Percentiles rank a stretch among this genome's conserved stretches.
Evolutionary conservation across 2,888 invertebrate species (phyloP).

Genomic region (Spilarctia lutea): DNA sequence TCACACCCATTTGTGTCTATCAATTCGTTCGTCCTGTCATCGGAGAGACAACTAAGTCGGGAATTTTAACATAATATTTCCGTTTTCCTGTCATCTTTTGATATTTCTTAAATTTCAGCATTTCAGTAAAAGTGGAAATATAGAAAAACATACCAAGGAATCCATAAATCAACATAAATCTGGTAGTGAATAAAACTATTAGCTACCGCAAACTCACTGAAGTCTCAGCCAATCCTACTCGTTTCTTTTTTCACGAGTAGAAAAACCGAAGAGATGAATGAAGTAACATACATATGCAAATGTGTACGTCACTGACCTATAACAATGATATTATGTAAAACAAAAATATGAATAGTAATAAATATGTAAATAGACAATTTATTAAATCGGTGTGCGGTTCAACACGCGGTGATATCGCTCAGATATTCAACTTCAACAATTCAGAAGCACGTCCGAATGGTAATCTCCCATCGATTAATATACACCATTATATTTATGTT

Average conservation of each 20-base stretch:
- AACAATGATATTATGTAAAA: slow-evolving; percentile 43
- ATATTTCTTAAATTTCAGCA: no score
- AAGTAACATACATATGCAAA: slow-evolving; percentile 35
- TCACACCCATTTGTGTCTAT: no score
- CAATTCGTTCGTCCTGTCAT: no score
- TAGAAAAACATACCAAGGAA: neutral
- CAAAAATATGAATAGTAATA: slow-evolving; percentile 45
- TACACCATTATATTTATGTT: slow-evolving; percentile 21
- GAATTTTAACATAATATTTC: neutral
- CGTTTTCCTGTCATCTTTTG: no score
- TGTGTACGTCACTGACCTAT: slow-evolving; percentile 28
- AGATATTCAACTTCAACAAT: slow-evolving; percentile 44
- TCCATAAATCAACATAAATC: neutral
- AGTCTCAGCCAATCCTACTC: neutral
- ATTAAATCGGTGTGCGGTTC: slow-evolving; percentile 40
- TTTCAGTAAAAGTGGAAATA: no score
- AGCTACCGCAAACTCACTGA: neutral
- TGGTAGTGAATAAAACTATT: neutral
- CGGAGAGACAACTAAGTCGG: neutral
- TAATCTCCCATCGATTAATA: slow-evolving; percentile 44
- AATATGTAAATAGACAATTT: slow-evolving; percentile 19
- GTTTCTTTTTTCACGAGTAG: neutral
- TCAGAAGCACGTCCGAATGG: slow-evolving; percentile 45
- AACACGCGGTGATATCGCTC: slow-evolving; percentile 30
- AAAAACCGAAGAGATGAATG: slow-evolving; percentile 4